Evolutionary conservation across 1,140 invertebrate genomes (phyloP).

Genomic region (Amphibalanus amphitrite): DNA sequence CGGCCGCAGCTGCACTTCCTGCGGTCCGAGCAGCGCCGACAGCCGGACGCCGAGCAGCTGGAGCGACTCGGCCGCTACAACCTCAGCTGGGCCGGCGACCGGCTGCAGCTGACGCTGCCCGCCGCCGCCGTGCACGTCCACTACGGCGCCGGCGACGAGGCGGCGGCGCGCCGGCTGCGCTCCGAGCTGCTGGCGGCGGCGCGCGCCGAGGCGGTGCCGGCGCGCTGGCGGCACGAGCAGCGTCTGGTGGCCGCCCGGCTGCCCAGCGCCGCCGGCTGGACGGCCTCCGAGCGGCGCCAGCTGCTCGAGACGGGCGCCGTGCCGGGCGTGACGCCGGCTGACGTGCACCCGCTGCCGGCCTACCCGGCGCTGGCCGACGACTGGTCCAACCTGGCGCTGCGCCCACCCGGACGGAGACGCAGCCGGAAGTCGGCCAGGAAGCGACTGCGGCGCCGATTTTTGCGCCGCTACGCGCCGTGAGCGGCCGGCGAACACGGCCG

Average conservation of each 20-base stretch:
- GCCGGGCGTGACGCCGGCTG: conserved; percentile 71
- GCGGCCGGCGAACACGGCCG: too few species aligned
- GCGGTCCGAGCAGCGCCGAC: conserved; percentile 25
- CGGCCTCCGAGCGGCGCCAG: conserved; percentile 78
- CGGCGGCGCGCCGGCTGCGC: conserved; percentile 62
- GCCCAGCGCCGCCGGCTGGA: conserved; percentile 61
- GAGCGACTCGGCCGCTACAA: conserved; percentile 75
- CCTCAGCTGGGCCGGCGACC: conserved; percentile 53
- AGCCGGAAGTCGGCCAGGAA: conserved; percentile 6
- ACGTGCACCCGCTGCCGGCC: conserved; percentile 71
- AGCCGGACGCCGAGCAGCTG: conserved; percentile 41
- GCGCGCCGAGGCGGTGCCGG: conserved; percentile 67
- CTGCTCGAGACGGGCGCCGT: conserved; percentile 67
- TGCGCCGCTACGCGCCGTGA: neutral
- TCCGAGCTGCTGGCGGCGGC: conserved; percentile 79
- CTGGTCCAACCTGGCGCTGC: conserved; percentile 80
- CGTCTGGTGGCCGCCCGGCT: conserved; percentile 68
- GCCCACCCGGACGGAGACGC: conserved; percentile 16
- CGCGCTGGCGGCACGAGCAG: conserved; percentile 74
- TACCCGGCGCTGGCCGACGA: conserved; percentile 87
- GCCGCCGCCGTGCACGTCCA: conserved; percentile 79
- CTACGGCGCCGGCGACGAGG: conserved; percentile 69
- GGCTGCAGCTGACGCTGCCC: conserved; percentile 62
- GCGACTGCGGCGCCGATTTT: neutral
- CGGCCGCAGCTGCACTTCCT: conserved; percentile 32